Percentiles rank a stretch among this genome's conserved stretches.
Evolutionary conservation across 2,888 invertebrate species (phyloP).

Genomic region (Cosmopolites sordidus): DNA sequence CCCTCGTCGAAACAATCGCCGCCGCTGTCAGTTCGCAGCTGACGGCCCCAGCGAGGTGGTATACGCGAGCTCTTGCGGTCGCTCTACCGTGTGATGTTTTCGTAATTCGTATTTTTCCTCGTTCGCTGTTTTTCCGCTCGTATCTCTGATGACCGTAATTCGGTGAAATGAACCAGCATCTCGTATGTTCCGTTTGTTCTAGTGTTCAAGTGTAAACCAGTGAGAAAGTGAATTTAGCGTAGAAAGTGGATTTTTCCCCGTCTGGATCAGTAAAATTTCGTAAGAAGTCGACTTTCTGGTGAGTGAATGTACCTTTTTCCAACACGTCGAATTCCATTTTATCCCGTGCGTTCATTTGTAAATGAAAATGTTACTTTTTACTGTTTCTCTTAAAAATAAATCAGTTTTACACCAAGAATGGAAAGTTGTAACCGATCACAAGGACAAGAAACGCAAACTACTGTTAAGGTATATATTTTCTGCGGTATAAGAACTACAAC

Average conservation of each 20-base stretch:
- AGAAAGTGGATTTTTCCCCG: slow-evolving; percentile 46
- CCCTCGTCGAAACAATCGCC: slow-evolving; percentile 29
- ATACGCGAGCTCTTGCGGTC: slow-evolving; percentile 39
- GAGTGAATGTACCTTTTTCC: too few relatives aligned
- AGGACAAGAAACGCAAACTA: slow-evolving; percentile 19
- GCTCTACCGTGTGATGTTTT: slow-evolving; percentile 40
- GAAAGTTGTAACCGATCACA: slow-evolving; percentile 20
- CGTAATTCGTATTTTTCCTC: slow-evolving; percentile 32
- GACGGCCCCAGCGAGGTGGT: slow-evolving; percentile 39
- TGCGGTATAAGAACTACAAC: neutral
- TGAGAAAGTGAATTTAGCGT: slow-evolving; percentile 43
- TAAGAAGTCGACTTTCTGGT: slow-evolving; percentile 42
- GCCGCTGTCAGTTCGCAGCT: slow-evolving; percentile 43
- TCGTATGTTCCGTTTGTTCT: slow-evolving; percentile 1
- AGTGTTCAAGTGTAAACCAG: slow-evolving; percentile 16
- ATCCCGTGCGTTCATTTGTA: too few relatives aligned
- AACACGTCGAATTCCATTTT: too few relatives aligned
- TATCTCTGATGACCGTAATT: slow-evolving; percentile 5
- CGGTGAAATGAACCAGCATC: slow-evolving; percentile 8
- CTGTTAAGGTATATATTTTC: neutral
- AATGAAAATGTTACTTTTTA: neutral
- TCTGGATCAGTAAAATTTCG: slow-evolving; percentile 40
- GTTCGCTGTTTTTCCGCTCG: slow-evolving; percentile 11
- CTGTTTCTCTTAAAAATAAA: neutral
- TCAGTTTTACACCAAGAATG: slow-evolving; percentile 3